Base-by-base conservation (phyloP, 2,797 vertebrate species). In the Trachurus trachurus region DNA sequence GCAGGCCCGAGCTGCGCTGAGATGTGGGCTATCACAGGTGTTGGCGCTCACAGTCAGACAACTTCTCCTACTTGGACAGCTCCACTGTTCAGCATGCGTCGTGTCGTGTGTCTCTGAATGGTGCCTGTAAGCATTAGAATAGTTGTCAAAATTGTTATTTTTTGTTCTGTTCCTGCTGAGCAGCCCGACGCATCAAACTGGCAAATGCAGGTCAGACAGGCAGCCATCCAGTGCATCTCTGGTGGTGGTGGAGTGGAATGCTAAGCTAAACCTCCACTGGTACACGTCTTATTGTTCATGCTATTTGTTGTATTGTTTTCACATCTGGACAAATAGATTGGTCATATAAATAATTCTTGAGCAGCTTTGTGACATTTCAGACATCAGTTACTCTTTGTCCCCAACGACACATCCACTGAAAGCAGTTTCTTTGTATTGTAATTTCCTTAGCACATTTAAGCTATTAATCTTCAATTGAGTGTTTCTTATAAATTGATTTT, bases 21-120 rank as follows among this genome's bases (percentile, higher is more conserved):
- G 74, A 89, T 82, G 75, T 66, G 77, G 39, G 72, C 2, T 83
- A 82, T 82, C 85, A 21, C 31, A 47, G n/a, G 52, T 56, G 76
- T 56, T 79, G 1, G 61, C 44, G 53, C 78, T 78, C 60, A 11
- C 61, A 59, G 11, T 66, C 62, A 8, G 42, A 40, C 60, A 54
- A 69, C 58, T 8, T 66, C 31, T 19, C 5, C 49, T 22, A 26
- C 60, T 77, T 59, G 15, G 62, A 21, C 70, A 66, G 65, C 56
- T 63, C 78, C 53, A 54, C 22, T 58, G 13, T 65, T 66, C 31
- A 21, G 5, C 74, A 29, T 9, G 13, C 71, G 53, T 21, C 19
- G 39, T 57, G 47, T 12, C 26, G 26, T 26, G 26, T 26, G 8
- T 70, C 47, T 62, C 2, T 1, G 61, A 78, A 68, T 77, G 10